Base-by-base conservation (phyloP, 2,888 invertebrate genomes). In the Rugalucina vietnamica region DNA sequence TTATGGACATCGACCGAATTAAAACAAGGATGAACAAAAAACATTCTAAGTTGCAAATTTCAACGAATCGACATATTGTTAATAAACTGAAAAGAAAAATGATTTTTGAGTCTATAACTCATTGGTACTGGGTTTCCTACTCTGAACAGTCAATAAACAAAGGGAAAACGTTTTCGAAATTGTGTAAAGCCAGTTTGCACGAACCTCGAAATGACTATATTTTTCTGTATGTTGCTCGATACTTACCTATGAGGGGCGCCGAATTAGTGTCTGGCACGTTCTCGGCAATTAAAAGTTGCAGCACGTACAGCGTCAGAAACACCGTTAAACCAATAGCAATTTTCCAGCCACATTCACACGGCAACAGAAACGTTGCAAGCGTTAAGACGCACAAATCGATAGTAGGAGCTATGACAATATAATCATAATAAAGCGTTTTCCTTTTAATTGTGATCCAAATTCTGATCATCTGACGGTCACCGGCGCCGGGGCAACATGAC, bases 241-340 rank as follows among this genome's bases (percentile, higher is more conserved):
- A 18, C 65, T 65, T 88, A 94, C 95, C 94, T 76, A 95, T 91
- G 14, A 95, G 90, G 14, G 95, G 95, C 18, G 94, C 93, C 0
- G 94, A 92, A 79, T 94, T 94, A 14, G 95, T 95, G 80, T 95
- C 95, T 0, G 95, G 94, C n/a, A 94, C 95, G 81, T 95, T 95
- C 81, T 95, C 94, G n/a, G 94, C 94, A 29, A 95, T 94, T 57
- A 94, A 88, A 37, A 95, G 90, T 86, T 95, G 94, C n/a, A 95
- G 90, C 24, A 95, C 94, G 79, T 95, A 95, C n/a, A 95, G 89
- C 0, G 94, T 94, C 12, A 95, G 92, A 81, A 95, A 94, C 3
- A 95, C 95, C 0, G 94, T 95, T 50, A 95, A 89, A 3, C 94
- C 95, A 34, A 95, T 94, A 27, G 94, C 94, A 57, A 95, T 94